These are phyloP conservation scores for Harpalus rubripes DNA, from an alignment of 2,888 invertebrate species.

Conservation along the genomic window DNA sequence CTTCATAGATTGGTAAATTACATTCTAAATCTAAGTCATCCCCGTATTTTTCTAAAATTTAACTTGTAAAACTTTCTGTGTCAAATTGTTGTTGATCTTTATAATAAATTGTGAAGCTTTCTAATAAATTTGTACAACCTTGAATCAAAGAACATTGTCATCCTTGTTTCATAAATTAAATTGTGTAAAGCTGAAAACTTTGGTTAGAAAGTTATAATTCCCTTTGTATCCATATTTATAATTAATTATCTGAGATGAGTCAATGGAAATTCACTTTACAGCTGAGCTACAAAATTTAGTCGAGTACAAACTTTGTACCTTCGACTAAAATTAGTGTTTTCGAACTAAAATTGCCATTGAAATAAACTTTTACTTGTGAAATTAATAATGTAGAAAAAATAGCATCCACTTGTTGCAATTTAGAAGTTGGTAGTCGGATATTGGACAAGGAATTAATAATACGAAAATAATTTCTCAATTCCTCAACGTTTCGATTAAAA, in stretches of 20 bases:
- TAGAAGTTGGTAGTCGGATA: too few species aligned
- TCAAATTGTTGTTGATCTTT: constrained; percentile 1
- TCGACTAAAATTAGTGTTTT: too few species aligned
- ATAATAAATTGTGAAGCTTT: not conserved
- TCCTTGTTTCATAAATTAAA: not conserved
- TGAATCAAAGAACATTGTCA: not conserved
- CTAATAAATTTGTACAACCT: not conserved
- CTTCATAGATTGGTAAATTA: too few species aligned
- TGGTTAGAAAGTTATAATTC: not conserved
- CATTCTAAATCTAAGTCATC: too few species aligned
- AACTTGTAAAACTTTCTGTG: not conserved
- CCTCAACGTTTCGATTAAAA: too few species aligned
- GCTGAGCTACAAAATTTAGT: not conserved
- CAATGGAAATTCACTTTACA: not conserved
- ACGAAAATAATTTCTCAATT: too few species aligned
- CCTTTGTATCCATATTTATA: not conserved
- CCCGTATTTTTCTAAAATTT: not conserved
- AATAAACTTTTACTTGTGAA: too few species aligned
- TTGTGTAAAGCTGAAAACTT: not conserved
- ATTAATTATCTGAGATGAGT: not conserved
- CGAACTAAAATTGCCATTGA: too few species aligned
- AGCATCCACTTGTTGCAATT: too few species aligned
- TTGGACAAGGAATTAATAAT: too few species aligned
- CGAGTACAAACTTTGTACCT: too few species aligned
- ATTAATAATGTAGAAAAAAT: too few species aligned